Percentiles rank a stretch among this genome's conserved stretches.
Conservation (phyloP, 2,888 invertebrate genomes). For the Drosophila borealis region DNA sequence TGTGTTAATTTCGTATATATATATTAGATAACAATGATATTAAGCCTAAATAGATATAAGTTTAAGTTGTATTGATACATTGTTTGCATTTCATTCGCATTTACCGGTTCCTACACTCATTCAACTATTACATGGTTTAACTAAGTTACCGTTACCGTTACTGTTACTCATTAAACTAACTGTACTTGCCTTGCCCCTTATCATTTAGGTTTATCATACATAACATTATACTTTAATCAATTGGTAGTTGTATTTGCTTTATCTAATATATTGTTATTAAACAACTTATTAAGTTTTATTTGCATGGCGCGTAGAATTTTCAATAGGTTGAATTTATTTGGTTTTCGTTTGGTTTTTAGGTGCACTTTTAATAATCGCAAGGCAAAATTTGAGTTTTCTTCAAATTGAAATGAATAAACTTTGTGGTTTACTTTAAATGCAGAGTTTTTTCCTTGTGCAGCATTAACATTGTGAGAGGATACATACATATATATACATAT, state of each 20-base stretch:
- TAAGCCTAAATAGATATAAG: slow-evolving; percentile 78
- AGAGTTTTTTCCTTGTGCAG: slow-evolving; percentile 79
- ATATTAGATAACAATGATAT: slow-evolving; percentile 81
- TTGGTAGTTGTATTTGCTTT: slow-evolving; percentile 36
- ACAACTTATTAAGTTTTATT: slow-evolving; percentile 46
- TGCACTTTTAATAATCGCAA: slow-evolving; percentile 56
- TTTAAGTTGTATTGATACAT: slow-evolving; percentile 72
- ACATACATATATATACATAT: slow-evolving; percentile 15
- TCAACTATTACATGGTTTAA: slow-evolving; percentile 77
- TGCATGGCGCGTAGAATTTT: slow-evolving; percentile 42
- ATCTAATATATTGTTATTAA: slow-evolving; percentile 51
- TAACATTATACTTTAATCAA: slow-evolving; percentile 62
- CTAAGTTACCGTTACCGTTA: slow-evolving; percentile 59
- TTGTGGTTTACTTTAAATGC: slow-evolving; percentile 75
- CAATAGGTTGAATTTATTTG: slow-evolving; percentile 27
- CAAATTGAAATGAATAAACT: slow-evolving; percentile 61
- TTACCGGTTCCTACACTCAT: slow-evolving; percentile 52
- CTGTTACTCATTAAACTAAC: slow-evolving; percentile 71
- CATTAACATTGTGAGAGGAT: slow-evolving; percentile 77
- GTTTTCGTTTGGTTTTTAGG: slow-evolving; percentile 20
- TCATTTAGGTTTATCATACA: slow-evolving; percentile 70
- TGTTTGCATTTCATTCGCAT: slow-evolving; percentile 59
- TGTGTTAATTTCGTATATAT: slow-evolving; percentile 56
- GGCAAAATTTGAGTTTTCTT: slow-evolving; percentile 52
- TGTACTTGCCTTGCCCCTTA: slow-evolving; percentile 61